These are phyloP conservation scores for Drosophila paulistorum DNA, from an alignment of 1,140 invertebrate genomes.

Conservation along the genomic window DNA sequence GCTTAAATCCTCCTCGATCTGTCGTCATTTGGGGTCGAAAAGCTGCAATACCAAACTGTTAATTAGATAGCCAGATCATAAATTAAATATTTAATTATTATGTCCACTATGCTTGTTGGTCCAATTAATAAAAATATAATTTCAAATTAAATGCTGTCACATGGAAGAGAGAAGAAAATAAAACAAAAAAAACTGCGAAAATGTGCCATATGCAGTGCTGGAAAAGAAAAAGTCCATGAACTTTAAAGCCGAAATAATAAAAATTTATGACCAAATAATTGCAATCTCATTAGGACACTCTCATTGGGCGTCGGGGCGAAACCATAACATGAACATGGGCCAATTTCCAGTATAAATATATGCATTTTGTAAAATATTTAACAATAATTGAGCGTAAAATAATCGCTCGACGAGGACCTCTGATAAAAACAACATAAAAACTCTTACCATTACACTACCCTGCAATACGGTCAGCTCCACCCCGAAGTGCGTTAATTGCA, in stretches of 20 bases:
- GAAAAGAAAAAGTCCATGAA: conserved; percentile 55
- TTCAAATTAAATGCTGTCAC: conserved; percentile 71
- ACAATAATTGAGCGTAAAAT: conserved; percentile 83
- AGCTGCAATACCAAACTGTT: conserved; percentile 7
- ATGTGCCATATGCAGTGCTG: conserved; percentile 39
- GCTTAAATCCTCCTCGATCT: too few species aligned
- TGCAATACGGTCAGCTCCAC: conserved; percentile 22
- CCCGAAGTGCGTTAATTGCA: conserved; percentile 68
- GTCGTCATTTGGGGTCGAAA: too few species aligned
- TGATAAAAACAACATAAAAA: conserved; percentile 48
- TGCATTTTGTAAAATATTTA: conserved; percentile 81
- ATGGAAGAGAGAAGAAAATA: background rate
- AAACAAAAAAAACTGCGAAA: conserved; percentile 31
- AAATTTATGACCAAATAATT: conserved; percentile 82
- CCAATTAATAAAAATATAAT: conserved; percentile 79
- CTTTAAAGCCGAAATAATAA: conserved; percentile 79
- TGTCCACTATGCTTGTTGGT: conserved; percentile 53
- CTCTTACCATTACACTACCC: conserved; percentile 1
- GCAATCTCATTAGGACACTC: conserved; percentile 82
- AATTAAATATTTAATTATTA: conserved; percentile 78
- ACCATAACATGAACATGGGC: conserved; percentile 61
- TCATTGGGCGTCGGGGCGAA: conserved; percentile 25
- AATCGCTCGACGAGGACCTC: conserved; percentile 58
- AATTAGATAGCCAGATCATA: conserved; percentile 61
- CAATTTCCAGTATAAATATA: conserved; percentile 69